Evolutionary conservation across 2,113 vertebrate genomes (phyloP), one percentile per base, ranked within the genome.

Genomic region (Heliornis fulica): DNA sequence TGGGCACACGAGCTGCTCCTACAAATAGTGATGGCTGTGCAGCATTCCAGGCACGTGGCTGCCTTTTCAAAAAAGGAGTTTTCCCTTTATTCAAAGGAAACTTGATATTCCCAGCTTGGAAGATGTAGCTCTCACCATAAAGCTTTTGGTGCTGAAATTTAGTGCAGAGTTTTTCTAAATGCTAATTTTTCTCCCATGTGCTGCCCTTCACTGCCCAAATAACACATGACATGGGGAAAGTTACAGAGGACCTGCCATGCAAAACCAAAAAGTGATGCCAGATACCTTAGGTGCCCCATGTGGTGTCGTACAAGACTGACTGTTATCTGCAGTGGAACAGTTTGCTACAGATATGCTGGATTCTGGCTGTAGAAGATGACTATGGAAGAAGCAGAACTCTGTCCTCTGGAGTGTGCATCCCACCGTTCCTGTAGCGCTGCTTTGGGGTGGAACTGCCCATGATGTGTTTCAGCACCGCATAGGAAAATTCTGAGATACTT

Each of bases 401-500:
- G 22, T 38, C 20, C 50, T 28, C 4, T 3, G 46, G 28, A 41
- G 34, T 8, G 50, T 4, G 29, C 50, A 41, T 43, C 23, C 15
- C 31, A 7, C 28, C 3, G 25, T 7, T 74, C 13, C 69, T 29
- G 0, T 1, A 9, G 64, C 2, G 65, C 72, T 89, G 83, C 64
- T 34, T 3, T 0, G 96, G 71, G 31, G 85, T 95, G 64, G 21
- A 59, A 31, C 75, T 91, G 81, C 97, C 94, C 17, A 98, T 45
- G 15, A 99, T 86, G 75, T 98, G 97, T 70, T 60, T 97, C 81
- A 99, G 59, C 29, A 98, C 98, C 4, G 98, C 97, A 0, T 97
- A 97, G 83, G 98, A 97, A 29, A 99, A 98, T 15, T 99, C 98
- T 7, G 77, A 85, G 95, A 99, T 99, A 53, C 98, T 99, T n/a